Evolutionary conservation across 2,113 vertebrate genomes (phyloP).

Genomic region (Otolemur garnettii): DNA sequence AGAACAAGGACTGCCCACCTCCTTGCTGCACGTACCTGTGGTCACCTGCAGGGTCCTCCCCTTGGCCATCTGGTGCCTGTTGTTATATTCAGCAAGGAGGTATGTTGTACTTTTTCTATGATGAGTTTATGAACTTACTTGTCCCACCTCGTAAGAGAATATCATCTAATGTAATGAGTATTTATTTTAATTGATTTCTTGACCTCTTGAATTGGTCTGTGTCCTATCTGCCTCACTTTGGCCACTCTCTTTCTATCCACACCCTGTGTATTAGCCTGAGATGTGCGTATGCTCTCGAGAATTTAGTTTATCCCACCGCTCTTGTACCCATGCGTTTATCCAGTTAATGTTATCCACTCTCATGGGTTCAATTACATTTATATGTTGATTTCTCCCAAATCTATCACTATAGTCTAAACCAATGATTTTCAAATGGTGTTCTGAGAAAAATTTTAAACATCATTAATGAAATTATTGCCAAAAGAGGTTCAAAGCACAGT

Average conservation of each 20-base stretch:
- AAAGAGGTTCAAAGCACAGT: too few relatives aligned
- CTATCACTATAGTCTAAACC: neutral
- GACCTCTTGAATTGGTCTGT: neutral
- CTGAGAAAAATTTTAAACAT: too few relatives aligned
- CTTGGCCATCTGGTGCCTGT: too few relatives aligned
- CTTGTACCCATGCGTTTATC: neutral
- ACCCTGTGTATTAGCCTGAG: neutral
- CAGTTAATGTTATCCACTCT: neutral
- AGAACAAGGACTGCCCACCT: too few relatives aligned
- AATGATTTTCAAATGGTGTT: too few relatives aligned
- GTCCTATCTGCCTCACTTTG: neutral
- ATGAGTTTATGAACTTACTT: too few relatives aligned
- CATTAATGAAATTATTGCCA: too few relatives aligned
- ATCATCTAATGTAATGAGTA: neutral
- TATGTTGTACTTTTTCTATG: too few relatives aligned
- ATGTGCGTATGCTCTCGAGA: neutral
- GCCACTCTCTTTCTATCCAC: neutral
- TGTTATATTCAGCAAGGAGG: too few relatives aligned
- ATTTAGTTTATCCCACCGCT: neutral
- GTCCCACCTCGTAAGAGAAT: neutral
- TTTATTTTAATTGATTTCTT: slow-evolving; percentile 31
- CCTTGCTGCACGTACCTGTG: too few relatives aligned
- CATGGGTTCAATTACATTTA: neutral
- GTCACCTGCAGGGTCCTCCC: too few relatives aligned
- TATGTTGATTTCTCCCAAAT: neutral